Base-by-base conservation (phyloP, 2,113 vertebrate species). In the Xiphophorus hellerii region DNA sequence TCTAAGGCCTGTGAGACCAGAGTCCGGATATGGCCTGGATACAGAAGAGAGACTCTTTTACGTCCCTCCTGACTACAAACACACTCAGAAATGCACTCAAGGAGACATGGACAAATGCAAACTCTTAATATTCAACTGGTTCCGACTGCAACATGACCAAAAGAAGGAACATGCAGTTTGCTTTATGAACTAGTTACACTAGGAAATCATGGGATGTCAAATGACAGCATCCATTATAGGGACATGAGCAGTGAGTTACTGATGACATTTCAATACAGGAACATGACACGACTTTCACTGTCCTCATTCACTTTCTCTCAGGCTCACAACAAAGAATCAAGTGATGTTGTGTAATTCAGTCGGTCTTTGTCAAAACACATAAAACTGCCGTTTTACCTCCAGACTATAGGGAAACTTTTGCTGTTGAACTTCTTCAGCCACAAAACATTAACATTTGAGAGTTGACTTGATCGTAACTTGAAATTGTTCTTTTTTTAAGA, bases 11-110 rank as follows among this genome's bases (percentile, higher is more conserved):
- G 70, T 28, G 89, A 92, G 92, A 92, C 84, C 82, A 30, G 77
- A 92, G 87, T 88, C 92, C 89, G 88, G 91, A 94, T 91, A 89
- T 85, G 84, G 81, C 80, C 89, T 89, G 87, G 89, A 93, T 89
- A 92, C 83, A 83, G 87, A 88, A 88, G 74, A 81, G 70, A 77
- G 85, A 88, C 84, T 87, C 89, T 83, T 88, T 92, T 91, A 92
- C 83, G 72, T 78, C 78, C 86, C 84, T 84, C 66, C 80, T 48
- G 68, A 77, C 82, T 44, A 44, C 65, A 54, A 74, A 79, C 71
- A 74, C 66, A 71, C 74, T 74, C 62, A 61, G 73, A 69, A 71
- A 51, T 67, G 65, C 70, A 77, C 63, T 66, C 67, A 71, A 17
- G 39, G 54, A 30, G 29, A 30, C 44, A 76, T 29, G 75, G 69